Evolutionary conservation across 2,797 vertebrate genomes (phyloP).

Genomic region (Phyllotis vaccarum): DNA sequence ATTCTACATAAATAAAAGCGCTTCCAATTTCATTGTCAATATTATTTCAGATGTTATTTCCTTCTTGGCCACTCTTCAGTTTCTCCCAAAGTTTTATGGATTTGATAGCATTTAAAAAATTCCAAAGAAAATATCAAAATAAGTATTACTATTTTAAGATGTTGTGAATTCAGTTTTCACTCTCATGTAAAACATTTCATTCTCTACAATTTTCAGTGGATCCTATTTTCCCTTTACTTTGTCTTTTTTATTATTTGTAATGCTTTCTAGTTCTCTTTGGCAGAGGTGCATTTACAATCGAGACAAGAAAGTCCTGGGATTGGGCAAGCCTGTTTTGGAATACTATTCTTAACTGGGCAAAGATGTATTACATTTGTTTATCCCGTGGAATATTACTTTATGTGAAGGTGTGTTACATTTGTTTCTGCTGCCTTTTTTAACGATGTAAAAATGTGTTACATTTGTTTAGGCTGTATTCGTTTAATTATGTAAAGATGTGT

Average conservation of each 20-base stretch:
- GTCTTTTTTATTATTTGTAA: background rate
- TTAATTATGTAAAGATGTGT: background rate
- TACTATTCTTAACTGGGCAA: background rate
- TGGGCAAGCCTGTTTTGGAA: background rate
- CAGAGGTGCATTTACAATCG: background rate
- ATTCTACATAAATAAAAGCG: background rate
- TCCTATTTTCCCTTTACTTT: background rate
- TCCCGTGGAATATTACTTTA: too few species aligned
- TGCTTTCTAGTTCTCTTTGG: background rate
- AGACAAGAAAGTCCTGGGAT: background rate
- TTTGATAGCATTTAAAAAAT: slow-evolving; percentile 56
- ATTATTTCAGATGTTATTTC: slow-evolving; percentile 56
- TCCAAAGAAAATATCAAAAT: background rate
- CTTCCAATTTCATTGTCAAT: slow-evolving; percentile 34
- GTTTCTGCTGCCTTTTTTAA: too few species aligned
- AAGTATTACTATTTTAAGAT: slow-evolving; percentile 23
- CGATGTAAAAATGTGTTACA: too few species aligned
- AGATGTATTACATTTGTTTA: too few species aligned
- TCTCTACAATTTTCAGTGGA: background rate
- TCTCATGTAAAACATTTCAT: slow-evolving; percentile 8
- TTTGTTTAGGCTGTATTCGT: too few species aligned
- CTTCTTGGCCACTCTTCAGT: slow-evolving; percentile 20
- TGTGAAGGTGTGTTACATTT: too few species aligned
- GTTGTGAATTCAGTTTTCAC: slow-evolving; percentile 30
- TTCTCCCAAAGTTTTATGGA: slow-evolving; percentile 44